Evolutionary conservation across 2,888 invertebrate species (phyloP).

Genomic region (Liodrosophila aerea): DNA sequence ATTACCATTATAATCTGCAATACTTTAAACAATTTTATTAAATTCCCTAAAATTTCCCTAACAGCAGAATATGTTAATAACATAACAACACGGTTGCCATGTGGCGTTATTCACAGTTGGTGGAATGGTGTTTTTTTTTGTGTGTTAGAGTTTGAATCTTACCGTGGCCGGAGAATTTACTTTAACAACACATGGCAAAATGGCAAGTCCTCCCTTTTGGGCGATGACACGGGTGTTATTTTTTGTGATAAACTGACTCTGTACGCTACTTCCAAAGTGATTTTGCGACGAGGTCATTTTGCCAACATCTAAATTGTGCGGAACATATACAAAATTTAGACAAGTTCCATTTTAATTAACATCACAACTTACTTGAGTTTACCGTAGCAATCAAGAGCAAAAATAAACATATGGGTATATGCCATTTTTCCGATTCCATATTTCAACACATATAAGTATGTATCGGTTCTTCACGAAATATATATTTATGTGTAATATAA

Average conservation of each 20-base stretch:
- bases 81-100: no score
- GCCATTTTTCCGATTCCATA: conserved; percentile 63
- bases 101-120: no score
- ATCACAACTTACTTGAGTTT: conserved; percentile 73
- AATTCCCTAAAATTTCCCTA: no score
- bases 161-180: conserved; percentile 82
- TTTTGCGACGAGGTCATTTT: conserved; percentile 81
- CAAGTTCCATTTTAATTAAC: neutral
- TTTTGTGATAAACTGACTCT: conserved; percentile 81
- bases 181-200: conserved; percentile 82
- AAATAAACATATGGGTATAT: conserved; percentile 68
- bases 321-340: conserved; percentile 8
- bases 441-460: conserved; percentile 38
- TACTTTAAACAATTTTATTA: no score
- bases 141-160: no score
- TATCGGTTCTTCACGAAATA: conserved; percentile 20
- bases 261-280: conserved; percentile 77
- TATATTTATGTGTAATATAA: no score
- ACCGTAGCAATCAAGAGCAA: conserved; percentile 75
- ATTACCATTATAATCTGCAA: neutral
- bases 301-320: conserved; percentile 79
- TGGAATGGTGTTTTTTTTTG: no score
- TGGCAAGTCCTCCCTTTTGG: conserved; percentile 81
- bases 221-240: conserved; percentile 82
- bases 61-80: no score